Base-by-base conservation (phyloP, 2,797 vertebrate species). In the Argentina silus region DNA sequence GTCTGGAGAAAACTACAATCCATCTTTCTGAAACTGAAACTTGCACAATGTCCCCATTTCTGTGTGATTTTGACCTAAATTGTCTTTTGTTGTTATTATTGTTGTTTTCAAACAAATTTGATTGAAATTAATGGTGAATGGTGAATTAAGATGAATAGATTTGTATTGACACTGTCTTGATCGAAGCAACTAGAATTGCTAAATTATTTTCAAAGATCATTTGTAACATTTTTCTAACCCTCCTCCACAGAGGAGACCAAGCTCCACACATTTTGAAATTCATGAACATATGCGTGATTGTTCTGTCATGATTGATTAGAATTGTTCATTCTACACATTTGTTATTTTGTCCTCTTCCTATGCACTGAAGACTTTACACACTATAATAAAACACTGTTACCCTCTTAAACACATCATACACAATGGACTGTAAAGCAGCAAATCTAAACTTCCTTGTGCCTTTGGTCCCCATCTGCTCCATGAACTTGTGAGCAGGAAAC, bases 401-500 rank as follows among this genome's bases (percentile, higher is more conserved):
- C 69, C 86, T 86, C 75, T 93, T 88, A 88, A 87, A 91, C 88
- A 85, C 86, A 89, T 85, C 90, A 88, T 91, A 89, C 88, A 89
- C 89, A 89, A 81, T 82, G 81, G 81, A 83, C 88, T 86, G 84
- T 83, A 79, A 84, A 76, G 88, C 90, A 90, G 89, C 92, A 92
- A 88, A 91, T 89, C 84, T 91, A 90, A 91, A 88, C 86, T 87
- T 90, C 86, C 87, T 87, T 81, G 78, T 82, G 90, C 87, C 88
- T 91, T 89, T 96, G 95, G 92, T 93, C 92, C 89, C 94, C 97
- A 99, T 94, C 97, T 99, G 97, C 93, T 92, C 90, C 67, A 82
- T 89, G 90, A 95, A 96, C 95, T 96, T 95, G 92, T 94, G 95
- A 94, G 93, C 95, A 96, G 96, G 96, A 98, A 98, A 95, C 94